Base-by-base conservation (phyloP, 2,113 vertebrate genomes). In the Eurypyga helias region DNA sequence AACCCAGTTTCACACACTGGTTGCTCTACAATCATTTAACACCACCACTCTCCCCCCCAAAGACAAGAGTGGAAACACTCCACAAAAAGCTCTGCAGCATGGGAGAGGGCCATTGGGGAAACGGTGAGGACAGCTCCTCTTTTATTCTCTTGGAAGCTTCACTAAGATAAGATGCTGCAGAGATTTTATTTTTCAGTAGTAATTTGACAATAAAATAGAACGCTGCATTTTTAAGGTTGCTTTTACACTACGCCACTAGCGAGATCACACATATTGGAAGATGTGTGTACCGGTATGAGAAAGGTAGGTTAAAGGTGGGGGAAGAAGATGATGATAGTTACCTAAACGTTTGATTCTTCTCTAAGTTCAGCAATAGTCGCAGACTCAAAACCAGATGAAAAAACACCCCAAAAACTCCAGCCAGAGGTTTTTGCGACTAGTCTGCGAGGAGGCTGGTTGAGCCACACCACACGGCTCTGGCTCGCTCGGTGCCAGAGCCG, bases 401-500 rank as follows among this genome's bases (percentile, higher is more conserved):
- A 65, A 46, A 15, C 8, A n/a, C 33, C 28, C 29, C 29, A 6
- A 29, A 72, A 18, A 7, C 60, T 66, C 21, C 29, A n/a, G 45
- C 21, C 31, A 52, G 58, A n/a, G n/a, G n/a, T n/a, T n/a, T n/a
- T n/a, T n/a, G n/a, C n/a, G n/a, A n/a, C n/a, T n/a, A n/a, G n/a
- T n/a, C 49, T 36, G 81, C 8, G 7, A 49, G 1, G 2, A 29
- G 55, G 62, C 54, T 62, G 2, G 9, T 19, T 2, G 10, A 51
- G 45, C 43, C 21, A 13, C 51, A 6, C 16, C 34, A 6, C 5
- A 0, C 6, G 10, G 60, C 14, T 5, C 79, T 25, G 73, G 23
- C 75, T 75, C 33, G 45, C 41, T 34, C 36, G 0, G 1, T 3
- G 36, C 0, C 2, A 62, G 61, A 43, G 92, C 60, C 7, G 24